Evolutionary conservation across 2,113 vertebrate genomes (phyloP).

Genomic region (Platichthys stellatus): DNA sequence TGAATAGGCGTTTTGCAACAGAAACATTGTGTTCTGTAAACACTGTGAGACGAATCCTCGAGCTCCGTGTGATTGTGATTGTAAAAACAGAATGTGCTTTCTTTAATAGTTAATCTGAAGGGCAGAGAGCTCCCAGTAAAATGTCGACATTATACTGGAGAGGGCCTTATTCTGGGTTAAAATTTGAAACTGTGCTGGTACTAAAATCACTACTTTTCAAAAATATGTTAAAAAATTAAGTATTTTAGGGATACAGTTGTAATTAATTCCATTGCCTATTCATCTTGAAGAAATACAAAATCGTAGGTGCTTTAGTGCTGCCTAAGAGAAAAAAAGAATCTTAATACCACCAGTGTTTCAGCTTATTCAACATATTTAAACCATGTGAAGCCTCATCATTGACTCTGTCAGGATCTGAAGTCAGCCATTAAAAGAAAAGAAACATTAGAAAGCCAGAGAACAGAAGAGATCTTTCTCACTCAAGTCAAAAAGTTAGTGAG

Average conservation of each 20-base stretch:
- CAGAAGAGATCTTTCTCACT: background rate
- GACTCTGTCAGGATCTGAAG: background rate
- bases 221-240: background rate
- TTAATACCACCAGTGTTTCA: background rate
- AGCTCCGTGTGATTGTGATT: conserved; percentile 30
- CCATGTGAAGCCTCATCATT: background rate
- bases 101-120: conserved; percentile 6
- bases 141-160: no score
- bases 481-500: conserved; percentile 26
- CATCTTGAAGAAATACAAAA: background rate
- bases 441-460: background rate
- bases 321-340: background rate
- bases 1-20: conserved; percentile 55
- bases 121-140: no score
- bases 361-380: background rate
- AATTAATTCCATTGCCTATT: no score
- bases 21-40: conserved; percentile 34
- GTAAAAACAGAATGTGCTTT: conserved; percentile 16
- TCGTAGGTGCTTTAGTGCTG: background rate
- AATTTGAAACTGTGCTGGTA: background rate
- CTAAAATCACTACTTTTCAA: background rate
- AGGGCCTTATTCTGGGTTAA: background rate
- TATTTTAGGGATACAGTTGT: background rate
- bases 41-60: conserved; percentile 11
- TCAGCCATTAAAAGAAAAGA: background rate